Base-by-base conservation (phyloP, 2,888 invertebrate species). In the Eumacrocentrus americanus region DNA sequence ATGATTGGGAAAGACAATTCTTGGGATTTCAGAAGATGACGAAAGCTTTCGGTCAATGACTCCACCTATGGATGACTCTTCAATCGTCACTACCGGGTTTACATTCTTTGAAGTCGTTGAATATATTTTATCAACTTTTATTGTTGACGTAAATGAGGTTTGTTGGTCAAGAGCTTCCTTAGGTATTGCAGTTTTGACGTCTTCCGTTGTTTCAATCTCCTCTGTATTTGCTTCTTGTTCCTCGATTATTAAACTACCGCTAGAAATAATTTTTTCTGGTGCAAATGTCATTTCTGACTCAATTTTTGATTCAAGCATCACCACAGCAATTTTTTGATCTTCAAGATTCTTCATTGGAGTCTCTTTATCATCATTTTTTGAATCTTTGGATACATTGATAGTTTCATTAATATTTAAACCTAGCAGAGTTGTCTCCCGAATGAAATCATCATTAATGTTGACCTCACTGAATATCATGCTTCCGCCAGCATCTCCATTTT, bases 371-470 rank as follows among this genome's bases (percentile, higher is more conserved):
- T 44, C 29, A 35, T 42, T 44, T 11, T 5, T 44, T 11, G 42
- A 25, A 25, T 25, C 16, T 23, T 53, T 53, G 40, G 46, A 23
- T 48, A 18, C 5, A 16, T 48, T 56, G 6, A 22, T 2, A 29
- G 54, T 20, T 12, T 64, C 66, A 9, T 58, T 67, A 0, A 68
- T 67, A 61, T 72, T 72, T 1, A 74, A 64, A 57, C 74, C 72
- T 18, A 74, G 51, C n/a, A 75, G 60, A 6, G 76, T 76, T 3
- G 76, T 75, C 51, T 76, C 76, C 23, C 74, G 46, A 5, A 78
- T 69, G 34, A 75, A 70, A 57, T 76, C 76, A 9, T 68, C 69
- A 25, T 72, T 71, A 23, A 77, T 72, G 54, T 69, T 74, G 47
- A 74, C 73, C 40, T 73, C 68, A 61, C 75, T 75, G 7, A 75